Evolutionary conservation across 2,888 invertebrate species (phyloP).

Genomic region (Dryadula phaetusa): DNA sequence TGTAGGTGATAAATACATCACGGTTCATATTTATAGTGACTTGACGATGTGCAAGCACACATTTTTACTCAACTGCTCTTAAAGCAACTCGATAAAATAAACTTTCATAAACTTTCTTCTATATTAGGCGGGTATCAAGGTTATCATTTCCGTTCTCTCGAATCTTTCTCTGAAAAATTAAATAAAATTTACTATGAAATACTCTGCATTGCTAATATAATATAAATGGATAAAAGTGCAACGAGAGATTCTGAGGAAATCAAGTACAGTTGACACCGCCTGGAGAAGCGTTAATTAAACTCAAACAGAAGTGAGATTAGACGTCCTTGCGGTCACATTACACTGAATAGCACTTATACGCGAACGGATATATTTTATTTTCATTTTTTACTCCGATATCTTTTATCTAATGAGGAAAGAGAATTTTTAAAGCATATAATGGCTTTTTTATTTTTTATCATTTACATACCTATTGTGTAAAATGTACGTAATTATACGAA

Average conservation of each 20-base stretch:
- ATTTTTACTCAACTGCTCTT: too few relatives aligned
- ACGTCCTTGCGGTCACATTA: constrained; percentile 64
- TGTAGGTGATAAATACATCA: too few relatives aligned
- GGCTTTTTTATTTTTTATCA: too few relatives aligned
- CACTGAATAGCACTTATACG: constrained; percentile 45
- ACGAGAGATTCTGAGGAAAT: neutral
- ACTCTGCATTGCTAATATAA: neutral
- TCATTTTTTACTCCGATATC: neutral
- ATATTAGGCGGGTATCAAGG: too few relatives aligned
- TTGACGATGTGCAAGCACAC: too few relatives aligned
- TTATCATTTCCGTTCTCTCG: too few relatives aligned
- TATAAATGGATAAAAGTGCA: neutral
- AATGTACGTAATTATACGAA: too few relatives aligned
- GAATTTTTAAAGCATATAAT: neutral
- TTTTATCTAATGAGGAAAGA: neutral
- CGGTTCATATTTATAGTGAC: too few relatives aligned
- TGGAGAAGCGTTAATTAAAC: constrained; percentile 51
- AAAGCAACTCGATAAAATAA: too few relatives aligned
- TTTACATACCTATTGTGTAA: too few relatives aligned
- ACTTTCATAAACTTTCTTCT: too few relatives aligned
- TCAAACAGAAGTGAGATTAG: constrained; percentile 75
- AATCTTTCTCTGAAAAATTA: too few relatives aligned
- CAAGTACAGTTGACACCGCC: neutral
- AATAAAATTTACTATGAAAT: neutral
- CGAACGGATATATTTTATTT: constrained; percentile 2